Evolutionary conservation across 1,140 invertebrate genomes (phyloP).

Genomic region (Drosophila dunni): DNA sequence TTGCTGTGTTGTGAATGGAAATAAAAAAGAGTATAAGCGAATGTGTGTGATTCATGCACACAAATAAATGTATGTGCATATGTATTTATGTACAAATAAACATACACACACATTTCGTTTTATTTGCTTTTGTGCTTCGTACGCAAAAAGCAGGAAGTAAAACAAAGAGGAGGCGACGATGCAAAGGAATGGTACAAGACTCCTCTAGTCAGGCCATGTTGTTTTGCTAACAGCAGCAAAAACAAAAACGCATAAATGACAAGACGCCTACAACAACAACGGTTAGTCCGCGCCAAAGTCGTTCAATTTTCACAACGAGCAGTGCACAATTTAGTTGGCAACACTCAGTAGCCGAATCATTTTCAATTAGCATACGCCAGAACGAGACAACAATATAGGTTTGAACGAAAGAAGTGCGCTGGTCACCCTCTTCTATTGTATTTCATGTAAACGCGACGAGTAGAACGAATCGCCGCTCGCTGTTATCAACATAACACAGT

Average conservation of each 20-base stretch:
- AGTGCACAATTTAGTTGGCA: constrained; percentile 68
- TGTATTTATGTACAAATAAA: constrained; percentile 14
- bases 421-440: constrained; percentile 36
- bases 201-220: constrained; percentile 35
- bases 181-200: constrained; percentile 55
- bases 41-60: constrained; percentile 47
- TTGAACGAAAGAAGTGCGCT: constrained; percentile 25
- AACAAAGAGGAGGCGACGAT: constrained; percentile 52
- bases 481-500: constrained; percentile 49
- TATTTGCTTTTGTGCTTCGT: constrained; percentile 28
- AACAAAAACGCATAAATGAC: constrained; percentile 13
- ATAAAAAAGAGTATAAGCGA: constrained; percentile 45
- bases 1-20: constrained; percentile 49
- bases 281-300: constrained; percentile 71
- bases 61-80: constrained; percentile 13
- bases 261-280: constrained; percentile 64
- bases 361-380: constrained; percentile 38
- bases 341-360: constrained; percentile 45
- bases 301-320: constrained; percentile 41
- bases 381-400: constrained; percentile 47
- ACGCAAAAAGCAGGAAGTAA: constrained; percentile 58
- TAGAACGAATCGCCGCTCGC: constrained; percentile 42
- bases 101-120: constrained; percentile 9
- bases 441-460: constrained; percentile 34
- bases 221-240: constrained; percentile 17